Conservation (phyloP, 2,797 vertebrate species). For the Sphaeramia orbicularis region DNA sequence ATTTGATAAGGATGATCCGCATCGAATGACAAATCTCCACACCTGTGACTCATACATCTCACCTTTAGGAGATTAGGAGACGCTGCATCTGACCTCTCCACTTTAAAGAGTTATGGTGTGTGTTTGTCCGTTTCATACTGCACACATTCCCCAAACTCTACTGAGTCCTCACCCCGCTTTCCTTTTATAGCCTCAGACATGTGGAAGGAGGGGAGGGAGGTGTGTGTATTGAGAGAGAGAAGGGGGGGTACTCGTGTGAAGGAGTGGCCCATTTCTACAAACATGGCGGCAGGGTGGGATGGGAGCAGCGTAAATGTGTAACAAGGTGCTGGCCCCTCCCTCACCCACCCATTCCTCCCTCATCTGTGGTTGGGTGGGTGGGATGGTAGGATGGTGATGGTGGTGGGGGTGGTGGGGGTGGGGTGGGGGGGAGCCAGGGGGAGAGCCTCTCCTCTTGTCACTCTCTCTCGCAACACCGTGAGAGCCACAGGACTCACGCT, state of each 20-base stretch:
- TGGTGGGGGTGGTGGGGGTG: too few relatives aligned
- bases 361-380: constrained; percentile 27
- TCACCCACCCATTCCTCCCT: constrained; percentile 45
- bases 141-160: constrained; percentile 47
- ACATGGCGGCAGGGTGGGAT: constrained; percentile 77
- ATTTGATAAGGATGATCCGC: too few relatives aligned
- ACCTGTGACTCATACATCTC: too few relatives aligned
- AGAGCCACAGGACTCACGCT: constrained; percentile 84
- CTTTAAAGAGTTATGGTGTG: constrained; percentile 39
- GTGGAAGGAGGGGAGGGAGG: constrained; percentile 43
- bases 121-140: constrained; percentile 32
- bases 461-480: constrained; percentile 83
- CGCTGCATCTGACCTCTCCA: constrained; percentile 15
- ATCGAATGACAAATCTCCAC: too few relatives aligned
- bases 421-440: too few relatives aligned
- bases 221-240: constrained; percentile 42
- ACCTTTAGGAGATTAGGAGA: too few relatives aligned
- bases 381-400: too few relatives aligned
- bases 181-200: constrained; percentile 83
- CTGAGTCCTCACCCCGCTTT: constrained; percentile 63
- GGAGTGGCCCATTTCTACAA: constrained; percentile 81
- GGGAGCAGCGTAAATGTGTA: constrained; percentile 64
- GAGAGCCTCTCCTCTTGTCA: too few relatives aligned
- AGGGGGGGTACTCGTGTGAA: constrained; percentile 57
- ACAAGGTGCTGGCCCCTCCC: constrained; percentile 65